Percentiles rank a stretch among this genome's conserved stretches.
phyloP scores from a whole-genome alignment of 2,888 invertebrate species.

The Agrenia bidenticulata region DNA sequence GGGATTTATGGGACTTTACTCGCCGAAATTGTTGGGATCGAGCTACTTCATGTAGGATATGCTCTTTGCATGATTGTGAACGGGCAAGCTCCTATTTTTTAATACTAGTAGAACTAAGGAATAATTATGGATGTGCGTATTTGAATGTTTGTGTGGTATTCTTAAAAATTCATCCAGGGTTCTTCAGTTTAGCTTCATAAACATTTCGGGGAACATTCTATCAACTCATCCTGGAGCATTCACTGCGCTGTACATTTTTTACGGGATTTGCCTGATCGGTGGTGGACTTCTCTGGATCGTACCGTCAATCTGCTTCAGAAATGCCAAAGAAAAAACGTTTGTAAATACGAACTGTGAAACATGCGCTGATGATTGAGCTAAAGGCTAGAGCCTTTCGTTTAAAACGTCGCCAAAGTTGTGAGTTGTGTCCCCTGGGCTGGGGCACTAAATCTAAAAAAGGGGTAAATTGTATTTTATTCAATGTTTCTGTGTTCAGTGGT shows the following conservation, averaged over 20 bases:
- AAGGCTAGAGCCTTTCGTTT: too few relatives aligned
- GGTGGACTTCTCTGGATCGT: slow-evolving; percentile 16
- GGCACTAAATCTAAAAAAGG: too few relatives aligned
- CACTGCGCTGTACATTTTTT: slow-evolving; percentile 9
- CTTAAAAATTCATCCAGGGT: too few relatives aligned
- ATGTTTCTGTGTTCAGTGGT: too few relatives aligned
- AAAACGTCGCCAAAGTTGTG: too few relatives aligned
- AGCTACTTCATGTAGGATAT: slow-evolving; percentile 34
- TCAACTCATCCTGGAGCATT: slow-evolving; percentile 8
- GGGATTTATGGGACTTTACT: slow-evolving; percentile 38
- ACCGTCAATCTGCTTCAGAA: slow-evolving; percentile 8
- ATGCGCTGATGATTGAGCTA: too few relatives aligned
- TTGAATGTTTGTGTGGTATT: too few relatives aligned
- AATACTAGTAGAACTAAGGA: neutral
- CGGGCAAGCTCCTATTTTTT: slow-evolving; percentile 26
- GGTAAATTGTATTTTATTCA: too few relatives aligned
- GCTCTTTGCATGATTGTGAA: slow-evolving; percentile 37
- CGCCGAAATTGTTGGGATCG: slow-evolving; percentile 31
- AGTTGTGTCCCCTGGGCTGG: too few relatives aligned
- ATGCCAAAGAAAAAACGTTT: too few relatives aligned
- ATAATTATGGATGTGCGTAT: neutral
- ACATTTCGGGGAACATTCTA: slow-evolving; percentile 20
- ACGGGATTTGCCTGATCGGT: slow-evolving; percentile 14
- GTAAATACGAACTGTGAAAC: too few relatives aligned
- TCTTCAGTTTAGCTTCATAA: slow-evolving; percentile 16